Conservation (phyloP, 2,888 invertebrate genomes). For the Drosophila stalkeri region DNA sequence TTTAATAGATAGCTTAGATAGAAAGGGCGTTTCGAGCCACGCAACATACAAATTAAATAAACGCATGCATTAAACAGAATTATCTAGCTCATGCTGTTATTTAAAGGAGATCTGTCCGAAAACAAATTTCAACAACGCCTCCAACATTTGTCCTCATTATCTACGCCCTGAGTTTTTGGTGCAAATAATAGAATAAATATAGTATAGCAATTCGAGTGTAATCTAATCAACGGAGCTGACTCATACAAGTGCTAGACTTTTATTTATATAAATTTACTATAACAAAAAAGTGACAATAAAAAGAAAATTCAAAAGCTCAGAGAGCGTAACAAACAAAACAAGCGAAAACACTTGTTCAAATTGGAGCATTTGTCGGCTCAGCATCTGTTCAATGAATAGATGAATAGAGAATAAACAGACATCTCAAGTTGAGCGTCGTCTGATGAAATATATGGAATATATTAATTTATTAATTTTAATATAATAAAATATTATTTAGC, state of each 20-base stretch:
- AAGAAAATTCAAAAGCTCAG: constrained; percentile 22
- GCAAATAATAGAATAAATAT: constrained; percentile 6
- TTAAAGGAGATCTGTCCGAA: constrained; percentile 5
- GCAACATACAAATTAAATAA: background rate
- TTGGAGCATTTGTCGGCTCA: constrained; percentile 35
- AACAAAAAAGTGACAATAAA: constrained; percentile 31
- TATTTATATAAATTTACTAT: constrained; percentile 33
- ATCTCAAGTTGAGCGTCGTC: background rate
- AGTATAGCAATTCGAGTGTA: constrained; percentile 24
- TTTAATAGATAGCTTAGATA: background rate
- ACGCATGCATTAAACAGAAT: background rate
- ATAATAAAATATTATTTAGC: background rate
- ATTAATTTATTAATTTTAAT: background rate
- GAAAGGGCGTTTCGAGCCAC: constrained; percentile 17
- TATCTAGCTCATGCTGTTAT: constrained; percentile 20
- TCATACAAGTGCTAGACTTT: constrained; percentile 41
- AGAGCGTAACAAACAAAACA: constrained; percentile 63
- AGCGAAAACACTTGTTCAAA: constrained; percentile 65
- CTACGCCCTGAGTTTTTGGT: constrained; percentile 7
- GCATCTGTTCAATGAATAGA: constrained; percentile 23
- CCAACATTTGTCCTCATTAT: constrained; percentile 35
- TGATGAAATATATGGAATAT: background rate
- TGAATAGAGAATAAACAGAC: constrained; percentile 24
- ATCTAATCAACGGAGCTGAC: constrained; percentile 54
- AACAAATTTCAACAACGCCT: constrained; percentile 37